Conservation (phyloP, 2,888 invertebrate species). For the Alentia gelatinosa region DNA sequence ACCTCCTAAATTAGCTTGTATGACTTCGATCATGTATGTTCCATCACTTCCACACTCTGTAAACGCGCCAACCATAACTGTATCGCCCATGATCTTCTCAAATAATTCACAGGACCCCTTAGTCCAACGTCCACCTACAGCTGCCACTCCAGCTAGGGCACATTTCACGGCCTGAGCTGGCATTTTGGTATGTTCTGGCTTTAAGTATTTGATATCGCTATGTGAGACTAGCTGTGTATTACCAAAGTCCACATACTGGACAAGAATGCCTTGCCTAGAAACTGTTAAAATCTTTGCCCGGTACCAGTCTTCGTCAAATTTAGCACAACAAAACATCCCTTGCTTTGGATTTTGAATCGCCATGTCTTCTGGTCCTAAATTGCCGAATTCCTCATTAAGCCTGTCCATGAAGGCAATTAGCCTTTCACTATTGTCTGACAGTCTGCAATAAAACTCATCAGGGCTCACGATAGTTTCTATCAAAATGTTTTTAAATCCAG, state of each 20-base stretch:
- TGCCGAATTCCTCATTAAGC: constrained; percentile 11
- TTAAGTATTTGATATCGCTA: constrained; percentile 56
- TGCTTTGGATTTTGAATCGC: not conserved
- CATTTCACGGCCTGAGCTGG: constrained; percentile 67
- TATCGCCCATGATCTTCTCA: not conserved
- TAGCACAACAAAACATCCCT: constrained; percentile 65
- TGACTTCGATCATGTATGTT: not conserved
- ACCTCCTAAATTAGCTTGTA: not conserved
- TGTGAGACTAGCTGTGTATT: constrained; percentile 67
- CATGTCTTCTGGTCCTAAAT: constrained; percentile 8
- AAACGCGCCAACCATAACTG: not conserved
- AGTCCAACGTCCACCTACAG: not conserved
- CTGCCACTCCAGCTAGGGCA: constrained; percentile 60
- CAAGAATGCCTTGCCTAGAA: constrained; percentile 64
- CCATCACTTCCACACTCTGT: not conserved
- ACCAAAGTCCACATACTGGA: constrained; percentile 79
- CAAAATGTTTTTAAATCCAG: constrained; percentile 9
- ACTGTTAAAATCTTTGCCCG: constrained; percentile 68
- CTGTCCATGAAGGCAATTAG: constrained; percentile 51
- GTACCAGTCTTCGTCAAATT: constrained; percentile 72
- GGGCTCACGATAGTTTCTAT: constrained; percentile 71
- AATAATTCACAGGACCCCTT: not conserved
- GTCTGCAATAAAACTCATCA: constrained; percentile 61
- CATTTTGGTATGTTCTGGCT: constrained; percentile 63
- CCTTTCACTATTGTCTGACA: not conserved